These are phyloP conservation scores for Eurytemora carolleeae DNA, from an alignment of 1,140 invertebrate genomes.

Conservation along the genomic window DNA sequence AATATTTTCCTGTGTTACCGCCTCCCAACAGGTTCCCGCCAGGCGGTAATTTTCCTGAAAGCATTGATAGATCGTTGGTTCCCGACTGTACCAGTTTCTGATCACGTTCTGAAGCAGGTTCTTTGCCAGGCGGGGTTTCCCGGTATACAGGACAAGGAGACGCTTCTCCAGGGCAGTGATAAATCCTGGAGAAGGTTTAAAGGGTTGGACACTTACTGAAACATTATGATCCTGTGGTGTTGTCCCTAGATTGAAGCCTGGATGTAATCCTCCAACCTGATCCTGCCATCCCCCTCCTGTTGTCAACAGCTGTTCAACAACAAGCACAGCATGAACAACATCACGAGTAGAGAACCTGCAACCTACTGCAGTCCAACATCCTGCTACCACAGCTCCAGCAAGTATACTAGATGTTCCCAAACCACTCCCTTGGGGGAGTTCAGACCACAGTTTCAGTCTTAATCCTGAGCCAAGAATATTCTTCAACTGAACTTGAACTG, in stretches of 20 bases:
- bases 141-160: slow-evolving; percentile 32
- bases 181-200: slow-evolving; percentile 22
- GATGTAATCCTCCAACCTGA: slow-evolving; percentile 29
- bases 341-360: slow-evolving; percentile 19
- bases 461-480: slow-evolving; percentile 31
- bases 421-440: slow-evolving; percentile 33
- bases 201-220: slow-evolving; percentile 19
- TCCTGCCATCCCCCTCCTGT: slow-evolving; percentile 35
- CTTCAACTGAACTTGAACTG: no score
- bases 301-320: background rate
- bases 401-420: slow-evolving; percentile 35
- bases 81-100: slow-evolving; percentile 32
- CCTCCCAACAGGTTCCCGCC: slow-evolving; percentile 24
- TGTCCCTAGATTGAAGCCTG: slow-evolving; percentile 21
- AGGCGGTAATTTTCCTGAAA: slow-evolving; percentile 24
- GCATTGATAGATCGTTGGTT: slow-evolving; percentile 26
- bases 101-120: slow-evolving; percentile 34
- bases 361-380: slow-evolving; percentile 28
- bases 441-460: slow-evolving; percentile 31
- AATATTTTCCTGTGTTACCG: slow-evolving; percentile 24
- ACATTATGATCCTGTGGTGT: slow-evolving; percentile 23
- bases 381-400: slow-evolving; percentile 28
- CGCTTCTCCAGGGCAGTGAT: slow-evolving; percentile 25
- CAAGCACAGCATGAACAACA: slow-evolving; percentile 1
- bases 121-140: slow-evolving; percentile 33